Percentiles rank a stretch among this genome's conserved stretches.
Evolutionary conservation across 2,113 vertebrate genomes (phyloP).

Genomic region (Plestiodon gilberti): DNA sequence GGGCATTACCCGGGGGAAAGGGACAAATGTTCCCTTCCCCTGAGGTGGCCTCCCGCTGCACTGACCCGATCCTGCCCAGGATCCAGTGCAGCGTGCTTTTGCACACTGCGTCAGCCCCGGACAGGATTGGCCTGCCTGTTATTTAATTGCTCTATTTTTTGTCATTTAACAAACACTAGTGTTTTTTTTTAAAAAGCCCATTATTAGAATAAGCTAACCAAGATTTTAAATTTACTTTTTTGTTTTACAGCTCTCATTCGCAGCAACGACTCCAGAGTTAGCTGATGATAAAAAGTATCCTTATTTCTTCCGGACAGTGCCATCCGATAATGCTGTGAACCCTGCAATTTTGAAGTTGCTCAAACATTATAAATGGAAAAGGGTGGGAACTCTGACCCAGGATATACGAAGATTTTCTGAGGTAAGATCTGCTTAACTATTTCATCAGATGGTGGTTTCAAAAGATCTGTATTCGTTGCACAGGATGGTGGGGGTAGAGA

Average conservation of each 20-base stretch:
- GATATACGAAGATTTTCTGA: slow-evolving; percentile 98
- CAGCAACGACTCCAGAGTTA: slow-evolving; percentile 95
- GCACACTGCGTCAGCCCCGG: too few species aligned
- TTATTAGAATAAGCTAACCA: background rate
- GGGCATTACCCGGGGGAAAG: too few species aligned
- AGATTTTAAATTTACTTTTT: slow-evolving; percentile 16
- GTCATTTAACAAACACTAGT: background rate
- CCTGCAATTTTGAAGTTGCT: slow-evolving; percentile 97
- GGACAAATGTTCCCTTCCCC: too few species aligned
- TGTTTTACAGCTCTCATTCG: slow-evolving; percentile 91
- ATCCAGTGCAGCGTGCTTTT: too few species aligned
- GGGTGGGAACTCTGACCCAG: slow-evolving; percentile 96
- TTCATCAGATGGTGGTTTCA: background rate
- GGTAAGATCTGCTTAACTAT: slow-evolving; percentile 77
- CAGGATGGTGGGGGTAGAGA: too few species aligned
- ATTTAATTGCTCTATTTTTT: too few species aligned
- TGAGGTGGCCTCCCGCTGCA: too few species aligned
- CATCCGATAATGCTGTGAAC: slow-evolving; percentile 98
- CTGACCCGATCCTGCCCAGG: too few species aligned
- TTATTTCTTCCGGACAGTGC: slow-evolving; percentile 98
- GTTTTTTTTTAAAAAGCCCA: background rate
- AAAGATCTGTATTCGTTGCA: background rate
- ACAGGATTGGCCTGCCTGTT: too few species aligned
- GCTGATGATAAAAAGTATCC: slow-evolving; percentile 99
- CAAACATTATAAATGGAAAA: slow-evolving; percentile 92